Evolutionary conservation across 2,888 invertebrate species (phyloP).

Genomic region (Drosophila prostipennis): DNA sequence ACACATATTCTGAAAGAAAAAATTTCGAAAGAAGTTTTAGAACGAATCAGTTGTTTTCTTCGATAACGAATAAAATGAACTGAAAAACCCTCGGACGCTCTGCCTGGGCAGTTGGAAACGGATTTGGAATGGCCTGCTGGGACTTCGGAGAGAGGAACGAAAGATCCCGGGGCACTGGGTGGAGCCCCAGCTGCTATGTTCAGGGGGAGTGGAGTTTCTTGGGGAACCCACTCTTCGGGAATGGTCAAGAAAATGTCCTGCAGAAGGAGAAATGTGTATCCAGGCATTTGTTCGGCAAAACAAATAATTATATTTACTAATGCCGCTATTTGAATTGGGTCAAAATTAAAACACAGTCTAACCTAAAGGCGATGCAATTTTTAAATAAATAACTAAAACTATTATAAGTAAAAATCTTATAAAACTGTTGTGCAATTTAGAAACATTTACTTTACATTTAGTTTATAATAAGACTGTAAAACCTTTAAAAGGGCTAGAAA

Average conservation of each 20-base stretch:
- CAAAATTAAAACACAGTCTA: neutral
- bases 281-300: neutral
- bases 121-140: slow-evolving; percentile 16
- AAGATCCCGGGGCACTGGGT: neutral
- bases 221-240: neutral
- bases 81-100: slow-evolving; percentile 28
- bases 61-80: slow-evolving; percentile 60
- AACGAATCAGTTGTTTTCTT: slow-evolving; percentile 35
- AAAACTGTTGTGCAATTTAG: too few relatives aligned
- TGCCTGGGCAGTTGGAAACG: slow-evolving; percentile 1
- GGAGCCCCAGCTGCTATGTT: neutral
- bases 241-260: neutral
- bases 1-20: slow-evolving; percentile 22
- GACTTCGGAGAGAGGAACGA: neutral
- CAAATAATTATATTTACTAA: slow-evolving; percentile 1
- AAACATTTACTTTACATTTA: too few relatives aligned
- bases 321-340: neutral
- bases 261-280: neutral
- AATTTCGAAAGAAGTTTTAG: slow-evolving; percentile 14
- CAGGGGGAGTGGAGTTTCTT: neutral
- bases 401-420: too few relatives aligned
- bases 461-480: too few relatives aligned
- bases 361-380: neutral
- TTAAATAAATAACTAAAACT: neutral
- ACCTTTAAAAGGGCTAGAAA: too few relatives aligned